Conservation (phyloP, 1,140 invertebrate species). For the Acromyrmex charruanus region DNA sequence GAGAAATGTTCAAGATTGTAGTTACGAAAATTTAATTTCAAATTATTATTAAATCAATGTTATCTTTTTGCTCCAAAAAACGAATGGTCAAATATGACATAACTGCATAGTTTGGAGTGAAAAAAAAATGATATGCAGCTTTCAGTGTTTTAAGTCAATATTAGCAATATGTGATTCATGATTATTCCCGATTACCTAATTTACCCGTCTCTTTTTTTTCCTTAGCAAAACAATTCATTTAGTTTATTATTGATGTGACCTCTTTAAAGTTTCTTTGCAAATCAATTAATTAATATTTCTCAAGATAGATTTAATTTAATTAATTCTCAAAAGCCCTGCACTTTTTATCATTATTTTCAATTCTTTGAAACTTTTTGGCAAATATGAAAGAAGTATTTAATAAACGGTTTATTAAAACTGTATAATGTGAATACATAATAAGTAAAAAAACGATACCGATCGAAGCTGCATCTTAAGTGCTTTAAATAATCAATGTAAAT, state of each 20-base stretch:
- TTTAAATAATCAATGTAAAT: too few relatives aligned
- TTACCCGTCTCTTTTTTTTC: background rate
- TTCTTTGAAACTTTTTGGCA: background rate
- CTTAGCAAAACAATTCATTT: constrained; percentile 10
- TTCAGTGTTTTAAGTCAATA: constrained; percentile 33
- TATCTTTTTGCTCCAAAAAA: constrained; percentile 43
- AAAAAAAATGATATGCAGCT: constrained; percentile 40
- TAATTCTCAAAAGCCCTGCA: background rate
- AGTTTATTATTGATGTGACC: constrained; percentile 24
- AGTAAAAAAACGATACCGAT: too few relatives aligned
- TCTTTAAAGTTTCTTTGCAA: constrained; percentile 15
- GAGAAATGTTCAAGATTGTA: background rate
- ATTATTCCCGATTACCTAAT: background rate
- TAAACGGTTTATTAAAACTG: too few relatives aligned
- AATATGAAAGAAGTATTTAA: background rate
- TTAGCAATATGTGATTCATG: constrained; percentile 37
- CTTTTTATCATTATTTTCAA: background rate
- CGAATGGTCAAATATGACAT: background rate
- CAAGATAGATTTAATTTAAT: constrained; percentile 8
- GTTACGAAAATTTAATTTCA: background rate
- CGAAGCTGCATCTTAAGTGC: too few relatives aligned
- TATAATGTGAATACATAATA: too few relatives aligned
- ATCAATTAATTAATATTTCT: constrained; percentile 15
- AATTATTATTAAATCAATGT: background rate
- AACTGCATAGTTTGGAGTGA: constrained; percentile 34